phyloP scores from a whole-genome alignment of 1,140 invertebrate genomes.

The Pinna nobilis region DNA sequence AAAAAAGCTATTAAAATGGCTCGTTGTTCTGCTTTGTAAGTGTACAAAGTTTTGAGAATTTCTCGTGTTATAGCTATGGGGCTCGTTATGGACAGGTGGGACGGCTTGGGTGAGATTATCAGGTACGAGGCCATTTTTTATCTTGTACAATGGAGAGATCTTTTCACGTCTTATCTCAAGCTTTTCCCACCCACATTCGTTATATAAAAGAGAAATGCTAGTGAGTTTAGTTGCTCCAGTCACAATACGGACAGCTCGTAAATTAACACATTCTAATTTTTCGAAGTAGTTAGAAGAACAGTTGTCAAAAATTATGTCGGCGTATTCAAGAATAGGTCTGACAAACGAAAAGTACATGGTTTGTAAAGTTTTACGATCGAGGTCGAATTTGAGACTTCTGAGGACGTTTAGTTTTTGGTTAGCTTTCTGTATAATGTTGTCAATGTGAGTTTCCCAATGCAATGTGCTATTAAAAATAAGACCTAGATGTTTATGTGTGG shows the following conservation, averaged over 20 bases:
- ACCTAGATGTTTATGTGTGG: slow-evolving; percentile 29
- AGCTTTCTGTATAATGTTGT: slow-evolving; percentile 13
- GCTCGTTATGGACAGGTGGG: not conserved
- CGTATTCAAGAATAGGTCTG: slow-evolving; percentile 37
- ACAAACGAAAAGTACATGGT: slow-evolving; percentile 29
- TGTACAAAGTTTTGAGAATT: slow-evolving; percentile 3
- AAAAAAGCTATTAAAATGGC: slow-evolving; percentile 3
- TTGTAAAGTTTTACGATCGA: slow-evolving; percentile 25
- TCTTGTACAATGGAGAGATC: slow-evolving; percentile 13
- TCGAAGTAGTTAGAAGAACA: not conserved
- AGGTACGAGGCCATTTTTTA: slow-evolving; percentile 8
- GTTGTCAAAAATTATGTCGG: slow-evolving; percentile 33
- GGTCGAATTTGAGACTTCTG: slow-evolving; percentile 12
- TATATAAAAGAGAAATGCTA: not conserved
- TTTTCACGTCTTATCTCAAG: slow-evolving; percentile 8
- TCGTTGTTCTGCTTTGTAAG: not conserved
- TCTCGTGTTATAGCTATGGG: slow-evolving; percentile 1
- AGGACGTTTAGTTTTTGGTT: slow-evolving; percentile 19
- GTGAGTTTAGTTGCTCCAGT: slow-evolving; percentile 21
- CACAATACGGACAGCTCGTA: slow-evolving; percentile 17
- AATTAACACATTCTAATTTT: slow-evolving; percentile 31
- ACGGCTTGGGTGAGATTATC: not conserved
- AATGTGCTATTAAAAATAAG: not conserved
- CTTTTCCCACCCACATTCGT: slow-evolving; percentile 2
- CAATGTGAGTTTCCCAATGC: slow-evolving; percentile 17